A percentile compares a stretch with the other conserved stretches of the same genome.
phyloP scores from a whole-genome alignment of 1,140 invertebrate genomes.

The Cecropterus lyciades region DNA sequence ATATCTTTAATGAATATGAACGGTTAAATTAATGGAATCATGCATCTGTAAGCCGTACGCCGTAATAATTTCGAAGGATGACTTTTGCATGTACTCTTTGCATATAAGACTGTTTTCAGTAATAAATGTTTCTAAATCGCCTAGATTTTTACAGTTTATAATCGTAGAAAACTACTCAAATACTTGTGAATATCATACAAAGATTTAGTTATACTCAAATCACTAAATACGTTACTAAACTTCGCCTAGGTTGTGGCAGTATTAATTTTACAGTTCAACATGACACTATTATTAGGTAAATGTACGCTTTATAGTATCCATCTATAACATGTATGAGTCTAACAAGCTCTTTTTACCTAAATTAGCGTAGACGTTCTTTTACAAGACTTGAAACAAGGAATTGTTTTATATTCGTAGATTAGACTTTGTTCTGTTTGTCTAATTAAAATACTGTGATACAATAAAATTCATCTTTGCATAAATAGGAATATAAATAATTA shows the following conservation, averaged over 20 bases:
- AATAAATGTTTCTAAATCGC: not conserved
- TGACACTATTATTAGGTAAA: not conserved
- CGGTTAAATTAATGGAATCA: no score
- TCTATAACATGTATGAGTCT: no score
- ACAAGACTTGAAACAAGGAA: no score
- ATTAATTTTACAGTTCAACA: not conserved
- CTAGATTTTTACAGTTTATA: conserved; percentile 5
- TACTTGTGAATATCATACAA: not conserved
- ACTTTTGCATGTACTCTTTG: conserved; percentile 3
- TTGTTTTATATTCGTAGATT: no score
- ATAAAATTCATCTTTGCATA: no score
- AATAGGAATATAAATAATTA: no score
- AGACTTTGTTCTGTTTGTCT: no score
- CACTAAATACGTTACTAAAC: not conserved
- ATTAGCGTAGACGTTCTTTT: no score
- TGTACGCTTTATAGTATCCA: no score
- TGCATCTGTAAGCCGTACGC: not conserved
- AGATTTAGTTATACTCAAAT: not conserved
- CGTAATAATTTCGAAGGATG: not conserved
- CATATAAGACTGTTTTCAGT: conserved; percentile 15
- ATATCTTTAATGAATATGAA: no score
- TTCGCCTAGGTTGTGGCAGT: not conserved
- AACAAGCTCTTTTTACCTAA: no score
- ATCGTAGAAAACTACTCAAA: conserved; percentile 1
- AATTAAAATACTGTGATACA: no score